Evolutionary conservation across 2,797 vertebrate species (phyloP).

Genomic region (Coluber constrictor): DNA sequence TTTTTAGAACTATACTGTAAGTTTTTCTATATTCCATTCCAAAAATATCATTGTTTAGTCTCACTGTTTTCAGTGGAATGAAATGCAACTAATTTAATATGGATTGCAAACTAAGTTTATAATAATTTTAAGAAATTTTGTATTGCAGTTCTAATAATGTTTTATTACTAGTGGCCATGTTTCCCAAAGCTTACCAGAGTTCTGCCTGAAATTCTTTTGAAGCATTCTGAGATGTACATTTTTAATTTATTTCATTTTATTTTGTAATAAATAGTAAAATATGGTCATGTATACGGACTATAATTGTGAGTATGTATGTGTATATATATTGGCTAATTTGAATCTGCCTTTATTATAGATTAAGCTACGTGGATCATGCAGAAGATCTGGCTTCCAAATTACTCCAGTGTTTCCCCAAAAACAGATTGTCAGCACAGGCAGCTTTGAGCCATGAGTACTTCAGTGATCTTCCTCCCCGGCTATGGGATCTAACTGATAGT

Average conservation of each 20-base stretch:
- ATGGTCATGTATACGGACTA: neutral
- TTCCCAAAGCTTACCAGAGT: neutral
- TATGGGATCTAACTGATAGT: conserved; percentile 95
- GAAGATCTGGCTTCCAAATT: conserved; percentile 95
- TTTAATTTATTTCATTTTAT: neutral
- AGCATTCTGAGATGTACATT: neutral
- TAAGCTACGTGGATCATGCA: conserved; percentile 90
- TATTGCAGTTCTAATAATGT: neutral
- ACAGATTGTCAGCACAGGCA: conserved; percentile 89
- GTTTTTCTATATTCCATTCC: neutral
- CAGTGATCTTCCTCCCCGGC: conserved; percentile 90
- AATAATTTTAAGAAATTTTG: neutral
- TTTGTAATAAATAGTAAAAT: neutral
- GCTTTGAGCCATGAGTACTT: conserved; percentile 94
- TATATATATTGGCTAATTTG: neutral
- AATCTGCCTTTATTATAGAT: conserved; percentile 72
- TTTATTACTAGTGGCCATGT: neutral
- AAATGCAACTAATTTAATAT: neutral
- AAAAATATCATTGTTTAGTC: neutral
- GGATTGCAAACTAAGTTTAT: neutral
- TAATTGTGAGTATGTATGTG: neutral
- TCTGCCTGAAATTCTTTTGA: neutral
- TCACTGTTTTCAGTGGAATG: neutral
- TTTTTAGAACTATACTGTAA: neutral
- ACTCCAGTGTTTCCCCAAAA: conserved; percentile 97